Evolutionary conservation across 2,113 vertebrate genomes (phyloP).

Genomic region (Phainopepla nitens): DNA sequence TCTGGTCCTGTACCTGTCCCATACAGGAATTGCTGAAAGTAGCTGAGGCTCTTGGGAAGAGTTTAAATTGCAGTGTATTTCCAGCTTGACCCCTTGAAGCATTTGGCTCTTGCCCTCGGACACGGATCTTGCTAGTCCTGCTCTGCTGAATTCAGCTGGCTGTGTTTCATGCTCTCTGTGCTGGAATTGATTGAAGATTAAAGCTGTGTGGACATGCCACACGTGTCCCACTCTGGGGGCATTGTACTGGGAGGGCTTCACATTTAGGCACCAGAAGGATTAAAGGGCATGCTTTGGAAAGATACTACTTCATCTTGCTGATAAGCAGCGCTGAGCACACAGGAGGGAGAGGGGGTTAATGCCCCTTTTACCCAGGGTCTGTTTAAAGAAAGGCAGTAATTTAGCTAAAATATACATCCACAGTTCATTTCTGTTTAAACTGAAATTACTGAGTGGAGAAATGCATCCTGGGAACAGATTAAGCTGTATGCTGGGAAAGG

Average conservation of each 20-base stretch:
- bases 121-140: background rate
- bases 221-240: background rate
- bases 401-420: constrained; percentile 17
- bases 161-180: background rate
- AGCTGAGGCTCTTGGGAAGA: background rate
- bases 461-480: constrained; percentile 22
- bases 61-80: background rate
- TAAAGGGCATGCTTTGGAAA: background rate
- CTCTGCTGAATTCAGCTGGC: background rate
- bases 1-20: background rate
- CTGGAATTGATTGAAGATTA: background rate
- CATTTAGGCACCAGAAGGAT: background rate
- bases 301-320: background rate
- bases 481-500: background rate
- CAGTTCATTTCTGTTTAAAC: constrained; percentile 28
- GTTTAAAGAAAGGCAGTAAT: background rate
- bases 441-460: constrained; percentile 20
- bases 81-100: background rate
- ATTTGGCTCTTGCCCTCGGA: background rate
- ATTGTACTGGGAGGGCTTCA: background rate
- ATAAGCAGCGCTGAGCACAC: background rate
- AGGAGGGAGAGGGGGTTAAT: background rate
- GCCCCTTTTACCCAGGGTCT: background rate
- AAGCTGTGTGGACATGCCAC: fast-evolving
- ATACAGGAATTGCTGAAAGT: background rate